Evolutionary conservation across 2,797 vertebrate species (phyloP).

Genomic region (Lerista edwardsae): DNA sequence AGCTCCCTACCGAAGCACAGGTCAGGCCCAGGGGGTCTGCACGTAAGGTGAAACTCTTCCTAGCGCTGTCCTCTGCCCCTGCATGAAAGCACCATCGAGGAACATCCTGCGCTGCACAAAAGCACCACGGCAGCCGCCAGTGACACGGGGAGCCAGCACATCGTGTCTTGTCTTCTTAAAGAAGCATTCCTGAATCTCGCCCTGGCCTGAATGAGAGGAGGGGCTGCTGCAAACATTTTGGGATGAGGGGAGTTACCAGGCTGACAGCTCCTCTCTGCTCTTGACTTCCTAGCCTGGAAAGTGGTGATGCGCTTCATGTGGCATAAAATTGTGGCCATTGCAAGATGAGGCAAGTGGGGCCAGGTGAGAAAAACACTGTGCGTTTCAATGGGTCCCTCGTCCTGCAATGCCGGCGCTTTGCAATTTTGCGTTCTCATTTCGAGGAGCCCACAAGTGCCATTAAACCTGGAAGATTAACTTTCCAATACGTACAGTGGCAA

Average conservation of each 20-base stretch:
- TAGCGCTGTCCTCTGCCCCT: too few species aligned
- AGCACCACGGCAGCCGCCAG: too few species aligned
- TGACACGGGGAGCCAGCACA: too few species aligned
- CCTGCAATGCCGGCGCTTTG: not conserved
- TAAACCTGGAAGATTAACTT: constrained; percentile 61
- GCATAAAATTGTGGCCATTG: not conserved
- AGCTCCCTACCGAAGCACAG: too few species aligned
- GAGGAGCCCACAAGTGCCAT: not conserved
- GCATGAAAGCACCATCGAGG: too few species aligned
- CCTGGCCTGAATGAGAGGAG: constrained; percentile 24
- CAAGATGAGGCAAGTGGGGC: not conserved
- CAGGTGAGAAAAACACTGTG: not conserved
- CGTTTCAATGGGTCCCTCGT: not conserved
- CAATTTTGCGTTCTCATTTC: constrained; percentile 36
- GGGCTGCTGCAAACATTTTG: constrained; percentile 35
- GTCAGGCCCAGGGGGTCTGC: too few species aligned
- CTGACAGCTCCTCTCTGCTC: not conserved
- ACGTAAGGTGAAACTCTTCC: too few species aligned
- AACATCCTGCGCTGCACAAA: too few species aligned
- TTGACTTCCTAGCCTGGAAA: constrained; percentile 38
- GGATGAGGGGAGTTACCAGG: constrained; percentile 43
- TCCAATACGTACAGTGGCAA: constrained; percentile 49
- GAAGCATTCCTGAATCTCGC: too few species aligned
- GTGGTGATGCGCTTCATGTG: not conserved
- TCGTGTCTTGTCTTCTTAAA: too few species aligned